Conservation (phyloP, 2,113 vertebrate genomes). For the Pseudopipra pipra region DNA sequence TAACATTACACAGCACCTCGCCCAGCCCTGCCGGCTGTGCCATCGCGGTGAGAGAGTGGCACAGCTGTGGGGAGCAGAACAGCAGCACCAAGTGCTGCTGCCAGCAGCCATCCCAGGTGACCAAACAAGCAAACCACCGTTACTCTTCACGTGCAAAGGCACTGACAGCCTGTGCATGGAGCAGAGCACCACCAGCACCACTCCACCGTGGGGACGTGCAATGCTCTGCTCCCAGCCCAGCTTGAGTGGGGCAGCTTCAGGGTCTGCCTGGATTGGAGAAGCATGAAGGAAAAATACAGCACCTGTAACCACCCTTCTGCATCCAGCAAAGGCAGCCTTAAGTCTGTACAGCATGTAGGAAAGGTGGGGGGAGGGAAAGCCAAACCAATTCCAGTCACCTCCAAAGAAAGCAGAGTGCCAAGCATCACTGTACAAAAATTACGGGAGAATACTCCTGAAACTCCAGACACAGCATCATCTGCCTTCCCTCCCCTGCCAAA, state of each 20-base stretch:
- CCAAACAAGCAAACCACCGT: not conserved
- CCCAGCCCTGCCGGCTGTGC: accelerated
- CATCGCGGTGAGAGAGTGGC: accelerated
- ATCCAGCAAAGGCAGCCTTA: not conserved
- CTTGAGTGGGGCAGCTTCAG: accelerated
- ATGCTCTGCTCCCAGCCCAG: not conserved
- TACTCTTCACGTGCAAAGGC: not conserved
- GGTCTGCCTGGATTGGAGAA: not conserved
- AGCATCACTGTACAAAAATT: not conserved
- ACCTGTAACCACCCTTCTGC: not conserved
- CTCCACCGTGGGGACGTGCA: accelerated
- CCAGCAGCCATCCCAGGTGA: not conserved
- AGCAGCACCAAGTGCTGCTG: not conserved
- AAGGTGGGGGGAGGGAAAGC: not conserved
- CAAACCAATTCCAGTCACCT: not conserved
- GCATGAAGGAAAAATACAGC: not conserved
- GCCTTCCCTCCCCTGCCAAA: not conserved
- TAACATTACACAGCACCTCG: accelerated
- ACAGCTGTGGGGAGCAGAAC: not conserved
- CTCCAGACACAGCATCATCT: not conserved
- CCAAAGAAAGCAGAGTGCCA: not conserved
- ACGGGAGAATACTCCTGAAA: not conserved
- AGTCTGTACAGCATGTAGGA: not conserved
- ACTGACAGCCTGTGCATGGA: not conserved
- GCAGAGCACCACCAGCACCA: not conserved